Evolutionary conservation across 2,888 invertebrate species (phyloP).

Genomic region (Lasioglossum figueresi): DNA sequence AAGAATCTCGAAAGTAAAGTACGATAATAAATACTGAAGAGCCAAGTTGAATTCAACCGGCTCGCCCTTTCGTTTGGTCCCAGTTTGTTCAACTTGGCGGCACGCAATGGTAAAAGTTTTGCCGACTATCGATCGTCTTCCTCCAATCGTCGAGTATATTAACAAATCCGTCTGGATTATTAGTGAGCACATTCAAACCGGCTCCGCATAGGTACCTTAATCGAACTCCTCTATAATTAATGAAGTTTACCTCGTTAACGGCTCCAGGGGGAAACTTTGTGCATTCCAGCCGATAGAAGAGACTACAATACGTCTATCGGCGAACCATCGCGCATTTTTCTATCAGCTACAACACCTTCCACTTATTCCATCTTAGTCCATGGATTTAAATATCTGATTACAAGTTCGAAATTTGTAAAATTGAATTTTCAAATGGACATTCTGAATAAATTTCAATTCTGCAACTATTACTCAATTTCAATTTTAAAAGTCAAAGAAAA

Average conservation of each 20-base stretch:
- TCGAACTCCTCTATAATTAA: conserved; percentile 64
- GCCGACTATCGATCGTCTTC: conserved; percentile 45
- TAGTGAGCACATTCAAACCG: conserved; percentile 39
- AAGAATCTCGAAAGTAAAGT: background rate
- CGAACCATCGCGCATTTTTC: background rate
- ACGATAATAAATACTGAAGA: background rate
- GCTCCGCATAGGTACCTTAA: conserved; percentile 37
- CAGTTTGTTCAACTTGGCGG: conserved; percentile 40
- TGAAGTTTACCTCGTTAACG: conserved; percentile 60
- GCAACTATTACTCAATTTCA: background rate
- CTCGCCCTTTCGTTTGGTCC: background rate
- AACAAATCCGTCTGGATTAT: conserved; percentile 54
- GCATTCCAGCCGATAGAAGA: background rate
- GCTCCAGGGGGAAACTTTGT: conserved; percentile 34
- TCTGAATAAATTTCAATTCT: background rate
- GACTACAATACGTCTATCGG: background rate
- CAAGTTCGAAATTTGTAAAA: background rate
- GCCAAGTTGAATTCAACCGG: background rate
- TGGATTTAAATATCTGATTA: background rate
- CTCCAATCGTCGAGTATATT: conserved; percentile 49
- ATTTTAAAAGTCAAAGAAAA: background rate
- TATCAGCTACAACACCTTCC: background rate
- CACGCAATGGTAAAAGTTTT: conserved; percentile 33
- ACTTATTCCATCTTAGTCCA: background rate
- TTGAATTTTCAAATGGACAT: background rate